Conservation (phyloP, 2,888 invertebrate species). For the Trichopria drosophilae region DNA sequence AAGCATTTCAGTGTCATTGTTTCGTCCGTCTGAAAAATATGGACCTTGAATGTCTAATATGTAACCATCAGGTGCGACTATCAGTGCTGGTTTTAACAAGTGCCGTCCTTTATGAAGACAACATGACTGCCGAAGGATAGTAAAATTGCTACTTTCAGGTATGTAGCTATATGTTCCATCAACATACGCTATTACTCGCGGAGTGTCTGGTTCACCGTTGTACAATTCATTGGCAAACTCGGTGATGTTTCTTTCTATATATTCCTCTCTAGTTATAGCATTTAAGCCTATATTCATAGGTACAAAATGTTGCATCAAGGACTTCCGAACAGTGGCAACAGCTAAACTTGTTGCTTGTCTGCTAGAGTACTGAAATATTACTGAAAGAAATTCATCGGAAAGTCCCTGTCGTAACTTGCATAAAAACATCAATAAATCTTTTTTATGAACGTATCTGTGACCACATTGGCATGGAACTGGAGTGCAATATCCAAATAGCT, state of each 20-base stretch:
- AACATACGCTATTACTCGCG: conserved; percentile 8
- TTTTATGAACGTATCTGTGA: conserved; percentile 7
- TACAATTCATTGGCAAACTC: conserved; percentile 20
- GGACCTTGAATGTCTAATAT: conserved; percentile 18
- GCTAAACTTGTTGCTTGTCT: conserved; percentile 14
- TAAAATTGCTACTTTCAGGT: conserved; percentile 15
- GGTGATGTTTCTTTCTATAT: conserved; percentile 13
- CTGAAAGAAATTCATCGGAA: conserved; percentile 18
- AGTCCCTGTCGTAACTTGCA: conserved; percentile 21
- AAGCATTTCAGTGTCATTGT: conserved; percentile 25
- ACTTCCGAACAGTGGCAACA: conserved; percentile 7
- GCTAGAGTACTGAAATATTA: conserved; percentile 15
- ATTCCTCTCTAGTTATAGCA: conserved; percentile 13
- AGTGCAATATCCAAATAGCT: too few species aligned
- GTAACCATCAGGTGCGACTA: conserved; percentile 25
- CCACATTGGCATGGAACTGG: neutral
- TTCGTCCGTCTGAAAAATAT: conserved; percentile 14
- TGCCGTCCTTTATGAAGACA: conserved; percentile 17
- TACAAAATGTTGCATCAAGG: conserved; percentile 19
- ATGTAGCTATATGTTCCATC: conserved; percentile 21
- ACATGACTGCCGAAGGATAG: conserved; percentile 12
- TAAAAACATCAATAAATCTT: conserved; percentile 18
- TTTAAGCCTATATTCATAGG: conserved; percentile 16
- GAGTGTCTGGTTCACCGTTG: conserved; percentile 10
- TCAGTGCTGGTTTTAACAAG: conserved; percentile 20